phyloP scores from a whole-genome alignment of 2,113 vertebrate species.

The Passer montanus region DNA sequence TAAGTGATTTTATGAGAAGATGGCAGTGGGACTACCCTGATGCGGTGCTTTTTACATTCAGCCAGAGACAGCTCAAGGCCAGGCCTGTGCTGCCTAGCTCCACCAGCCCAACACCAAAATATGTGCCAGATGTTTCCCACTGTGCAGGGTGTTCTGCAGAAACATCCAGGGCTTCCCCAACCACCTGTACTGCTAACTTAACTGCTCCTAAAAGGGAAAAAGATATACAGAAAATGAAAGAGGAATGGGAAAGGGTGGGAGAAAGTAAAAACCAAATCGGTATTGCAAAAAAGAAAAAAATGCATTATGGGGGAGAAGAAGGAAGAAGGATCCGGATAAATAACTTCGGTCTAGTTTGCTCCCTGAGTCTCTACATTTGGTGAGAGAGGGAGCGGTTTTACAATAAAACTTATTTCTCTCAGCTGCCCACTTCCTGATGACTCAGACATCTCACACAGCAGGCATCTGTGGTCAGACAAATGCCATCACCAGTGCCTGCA shows the following conservation, averaged over 20 bases:
- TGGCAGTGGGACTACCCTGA: background rate
- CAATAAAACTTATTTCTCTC: background rate
- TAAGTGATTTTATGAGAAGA: background rate
- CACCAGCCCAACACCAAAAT: background rate
- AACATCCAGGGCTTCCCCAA: background rate
- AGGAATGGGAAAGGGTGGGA: background rate
- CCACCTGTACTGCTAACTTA: background rate
- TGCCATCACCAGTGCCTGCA: background rate
- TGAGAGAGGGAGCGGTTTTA: background rate
- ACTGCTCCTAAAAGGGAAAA: background rate
- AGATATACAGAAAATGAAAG: background rate
- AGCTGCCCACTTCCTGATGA: slow-evolving; percentile 9
- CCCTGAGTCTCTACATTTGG: background rate
- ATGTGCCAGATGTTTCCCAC: fast-evolving
- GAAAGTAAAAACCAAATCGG: background rate
- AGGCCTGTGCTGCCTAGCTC: background rate
- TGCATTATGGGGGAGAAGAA: background rate
- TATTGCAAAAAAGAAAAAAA: background rate
- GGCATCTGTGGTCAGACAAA: background rate
- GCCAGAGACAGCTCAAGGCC: background rate
- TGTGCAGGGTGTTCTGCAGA: fast-evolving
- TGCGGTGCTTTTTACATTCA: background rate
- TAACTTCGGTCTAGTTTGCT: background rate
- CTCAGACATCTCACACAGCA: background rate
- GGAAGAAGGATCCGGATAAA: background rate